A percentile compares a stretch with the other conserved stretches of the same genome.
Evolutionary conservation across 2,888 invertebrate species (phyloP).

Genomic region (Pharmacophagus antenor): DNA sequence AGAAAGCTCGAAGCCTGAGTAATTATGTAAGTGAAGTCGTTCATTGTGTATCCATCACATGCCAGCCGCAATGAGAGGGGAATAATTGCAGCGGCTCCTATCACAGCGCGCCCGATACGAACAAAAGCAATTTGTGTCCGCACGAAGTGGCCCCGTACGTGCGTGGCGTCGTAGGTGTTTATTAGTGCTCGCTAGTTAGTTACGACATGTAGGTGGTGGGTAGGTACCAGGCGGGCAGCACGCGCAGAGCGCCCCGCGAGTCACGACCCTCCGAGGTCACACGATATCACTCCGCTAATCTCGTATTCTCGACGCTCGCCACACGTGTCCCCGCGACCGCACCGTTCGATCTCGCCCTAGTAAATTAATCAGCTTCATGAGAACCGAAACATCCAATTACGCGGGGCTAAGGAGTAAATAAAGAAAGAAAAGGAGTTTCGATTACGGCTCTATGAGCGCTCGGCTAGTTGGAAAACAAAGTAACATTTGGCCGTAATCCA

Average conservation of each 20-base stretch:
- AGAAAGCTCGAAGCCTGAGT: slow-evolving; percentile 32
- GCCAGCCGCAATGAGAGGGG: slow-evolving; percentile 52
- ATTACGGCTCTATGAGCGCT: slow-evolving; percentile 57
- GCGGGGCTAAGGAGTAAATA: slow-evolving; percentile 33
- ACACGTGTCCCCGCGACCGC: slow-evolving; percentile 53
- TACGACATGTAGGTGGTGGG: slow-evolving; percentile 42
- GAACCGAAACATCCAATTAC: slow-evolving; percentile 38
- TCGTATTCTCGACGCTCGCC: slow-evolving; percentile 52
- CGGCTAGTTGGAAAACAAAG: slow-evolving; percentile 62
- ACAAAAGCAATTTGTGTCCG: slow-evolving; percentile 79
- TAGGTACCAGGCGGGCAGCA: slow-evolving; percentile 34
- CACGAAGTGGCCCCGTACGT: slow-evolving; percentile 72
- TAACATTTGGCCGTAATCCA: slow-evolving; percentile 72
- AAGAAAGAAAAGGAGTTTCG: slow-evolving; percentile 47
- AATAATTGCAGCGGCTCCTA: slow-evolving; percentile 54
- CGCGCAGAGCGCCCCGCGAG: slow-evolving; percentile 39
- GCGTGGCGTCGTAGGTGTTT: slow-evolving; percentile 73
- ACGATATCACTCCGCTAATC: slow-evolving; percentile 62
- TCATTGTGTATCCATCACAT: slow-evolving; percentile 63
- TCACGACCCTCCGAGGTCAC: slow-evolving; percentile 62
- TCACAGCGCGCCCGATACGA: slow-evolving; percentile 67
- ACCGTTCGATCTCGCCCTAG: slow-evolving; percentile 48
- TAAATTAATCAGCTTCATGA: slow-evolving; percentile 44
- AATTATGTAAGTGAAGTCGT: slow-evolving; percentile 41
- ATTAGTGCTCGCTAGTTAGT: slow-evolving; percentile 61